Conservation (phyloP, 2,888 invertebrate species). For the Mimas tiliae region DNA sequence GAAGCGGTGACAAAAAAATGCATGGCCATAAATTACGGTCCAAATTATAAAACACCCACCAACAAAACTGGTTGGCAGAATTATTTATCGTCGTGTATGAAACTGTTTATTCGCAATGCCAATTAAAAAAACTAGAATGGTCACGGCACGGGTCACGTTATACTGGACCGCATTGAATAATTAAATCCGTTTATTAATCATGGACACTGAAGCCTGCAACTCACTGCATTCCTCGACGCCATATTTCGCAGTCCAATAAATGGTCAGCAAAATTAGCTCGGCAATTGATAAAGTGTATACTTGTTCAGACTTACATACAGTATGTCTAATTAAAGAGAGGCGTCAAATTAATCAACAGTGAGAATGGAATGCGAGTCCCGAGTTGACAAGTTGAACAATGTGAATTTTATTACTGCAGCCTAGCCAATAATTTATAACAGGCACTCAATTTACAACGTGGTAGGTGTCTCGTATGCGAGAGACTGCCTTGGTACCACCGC, state of each 20-base stretch:
- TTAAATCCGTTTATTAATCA: slow-evolving; percentile 28
- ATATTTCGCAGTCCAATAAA: slow-evolving; percentile 60
- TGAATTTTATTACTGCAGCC: neutral
- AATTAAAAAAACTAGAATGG: slow-evolving; percentile 17
- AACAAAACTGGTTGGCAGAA: neutral
- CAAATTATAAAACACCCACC: slow-evolving; percentile 14
- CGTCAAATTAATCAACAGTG: slow-evolving; percentile 34
- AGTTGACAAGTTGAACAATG: neutral
- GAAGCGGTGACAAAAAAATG: slow-evolving; percentile 11
- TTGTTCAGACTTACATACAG: slow-evolving; percentile 30
- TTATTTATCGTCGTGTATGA: slow-evolving; percentile 9
- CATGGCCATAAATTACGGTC: slow-evolving; percentile 6
- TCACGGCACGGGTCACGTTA: neutral
- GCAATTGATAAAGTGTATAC: slow-evolving; percentile 43
- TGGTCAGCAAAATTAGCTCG: slow-evolving; percentile 60
- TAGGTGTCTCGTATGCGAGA: too few species aligned
- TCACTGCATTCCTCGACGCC: slow-evolving; percentile 58
- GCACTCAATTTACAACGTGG: too few species aligned
- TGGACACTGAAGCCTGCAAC: slow-evolving; percentile 46
- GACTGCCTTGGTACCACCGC: too few species aligned
- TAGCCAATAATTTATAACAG: neutral
- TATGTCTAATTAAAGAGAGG: slow-evolving; percentile 36
- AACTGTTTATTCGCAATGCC: neutral
- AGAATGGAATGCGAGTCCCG: slow-evolving; percentile 28
- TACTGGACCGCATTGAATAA: slow-evolving; percentile 3